Evolutionary conservation across 2,113 vertebrate genomes (phyloP).

Genomic region (Sphaerodactylus townsendi): DNA sequence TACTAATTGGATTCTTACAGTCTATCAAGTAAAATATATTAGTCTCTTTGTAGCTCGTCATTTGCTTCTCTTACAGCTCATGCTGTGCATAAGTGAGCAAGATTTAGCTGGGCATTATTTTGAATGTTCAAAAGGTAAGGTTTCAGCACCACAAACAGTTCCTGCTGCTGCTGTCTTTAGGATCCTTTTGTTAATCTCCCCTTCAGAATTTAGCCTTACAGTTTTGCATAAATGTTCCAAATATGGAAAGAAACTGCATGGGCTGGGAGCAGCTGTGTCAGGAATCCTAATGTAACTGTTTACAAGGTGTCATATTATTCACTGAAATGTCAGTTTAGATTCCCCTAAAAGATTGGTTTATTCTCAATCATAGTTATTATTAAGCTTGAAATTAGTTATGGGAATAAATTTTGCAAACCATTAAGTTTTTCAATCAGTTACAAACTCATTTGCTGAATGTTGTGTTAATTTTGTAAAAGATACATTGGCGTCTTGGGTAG

Average conservation of each 20-base stretch:
- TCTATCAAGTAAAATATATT: neutral
- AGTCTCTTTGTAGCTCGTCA: neutral
- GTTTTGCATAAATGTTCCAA: neutral
- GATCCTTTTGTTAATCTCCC: neutral
- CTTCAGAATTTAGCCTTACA: neutral
- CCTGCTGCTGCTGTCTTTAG: neutral
- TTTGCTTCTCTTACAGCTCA: neutral
- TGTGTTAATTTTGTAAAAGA: neutral
- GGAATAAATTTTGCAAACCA: neutral
- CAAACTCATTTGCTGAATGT: neutral
- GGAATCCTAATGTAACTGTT: no score
- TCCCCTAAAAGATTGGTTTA: neutral
- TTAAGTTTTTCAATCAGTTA: neutral
- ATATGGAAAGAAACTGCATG: neutral
- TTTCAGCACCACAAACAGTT: constrained; percentile 21
- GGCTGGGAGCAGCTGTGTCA: neutral
- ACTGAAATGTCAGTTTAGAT: neutral
- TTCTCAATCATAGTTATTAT: neutral
- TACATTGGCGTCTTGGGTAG: no score
- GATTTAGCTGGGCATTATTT: neutral
- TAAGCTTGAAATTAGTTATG: neutral
- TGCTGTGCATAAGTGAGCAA: neutral
- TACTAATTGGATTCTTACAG: neutral
- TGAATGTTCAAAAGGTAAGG: neutral
- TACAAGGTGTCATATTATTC: neutral